phyloP scores from a whole-genome alignment of 2,888 invertebrate species.

The Anarsia innoxiella region DNA sequence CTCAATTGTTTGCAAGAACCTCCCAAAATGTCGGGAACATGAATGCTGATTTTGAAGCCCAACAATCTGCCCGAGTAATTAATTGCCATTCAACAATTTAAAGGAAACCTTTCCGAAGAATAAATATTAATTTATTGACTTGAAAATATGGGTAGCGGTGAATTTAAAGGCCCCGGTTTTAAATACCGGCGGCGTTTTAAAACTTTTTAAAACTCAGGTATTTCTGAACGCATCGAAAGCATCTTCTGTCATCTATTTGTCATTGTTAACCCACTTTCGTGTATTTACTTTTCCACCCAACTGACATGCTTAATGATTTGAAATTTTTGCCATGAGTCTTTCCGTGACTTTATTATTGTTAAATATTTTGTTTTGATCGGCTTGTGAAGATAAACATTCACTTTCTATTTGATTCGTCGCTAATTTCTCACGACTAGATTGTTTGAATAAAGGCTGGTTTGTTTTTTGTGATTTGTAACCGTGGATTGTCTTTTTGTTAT shows the following conservation, averaged over 20 bases:
- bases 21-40: too few relatives aligned
- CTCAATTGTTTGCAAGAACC: too few relatives aligned
- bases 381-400: constrained; percentile 25
- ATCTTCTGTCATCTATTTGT: constrained; percentile 40
- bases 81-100: too few relatives aligned
- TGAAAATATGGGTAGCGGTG: neutral
- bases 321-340: constrained; percentile 34
- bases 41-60: too few relatives aligned
- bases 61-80: neutral
- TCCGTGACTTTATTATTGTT: constrained; percentile 39
- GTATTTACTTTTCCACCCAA: constrained; percentile 27
- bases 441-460: neutral
- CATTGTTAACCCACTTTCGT: constrained; percentile 47
- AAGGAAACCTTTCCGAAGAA: neutral
- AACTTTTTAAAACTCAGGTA: neutral
- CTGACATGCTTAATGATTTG: constrained; percentile 42
- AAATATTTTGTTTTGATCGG: constrained; percentile 39
- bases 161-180: neutral
- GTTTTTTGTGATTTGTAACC: neutral
- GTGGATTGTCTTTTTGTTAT: too few relatives aligned
- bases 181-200: neutral
- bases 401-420: constrained; percentile 25
- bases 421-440: constrained; percentile 4
- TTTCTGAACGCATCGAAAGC: constrained; percentile 28
- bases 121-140: constrained; percentile 2